Percentiles rank a stretch among this genome's conserved stretches.
Conservation (phyloP, 2,113 vertebrate genomes). For the Malurus alboscapulatus region DNA sequence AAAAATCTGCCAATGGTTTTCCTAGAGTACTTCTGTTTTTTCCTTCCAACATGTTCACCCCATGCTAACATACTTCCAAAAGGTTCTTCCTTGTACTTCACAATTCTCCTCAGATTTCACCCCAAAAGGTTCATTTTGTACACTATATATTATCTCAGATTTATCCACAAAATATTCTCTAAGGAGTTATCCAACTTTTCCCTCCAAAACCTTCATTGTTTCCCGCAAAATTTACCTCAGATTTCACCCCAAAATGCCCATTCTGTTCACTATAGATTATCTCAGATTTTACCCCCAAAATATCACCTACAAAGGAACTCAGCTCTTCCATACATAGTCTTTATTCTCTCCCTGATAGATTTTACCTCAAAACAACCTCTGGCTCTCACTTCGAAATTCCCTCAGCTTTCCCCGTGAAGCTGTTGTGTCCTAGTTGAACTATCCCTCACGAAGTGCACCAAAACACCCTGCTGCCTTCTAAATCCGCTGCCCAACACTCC, state of each 20-base stretch:
- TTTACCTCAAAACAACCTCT: not conserved
- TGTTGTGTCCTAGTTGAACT: too few relatives aligned
- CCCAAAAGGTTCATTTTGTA: too few relatives aligned
- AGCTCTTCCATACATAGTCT: not conserved
- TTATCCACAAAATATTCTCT: not conserved
- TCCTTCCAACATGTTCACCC: too few relatives aligned
- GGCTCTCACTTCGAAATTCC: not conserved
- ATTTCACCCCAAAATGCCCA: not conserved
- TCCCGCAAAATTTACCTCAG: not conserved
- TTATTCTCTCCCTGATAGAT: not conserved
- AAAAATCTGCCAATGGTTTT: too few relatives aligned
- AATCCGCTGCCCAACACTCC: not conserved
- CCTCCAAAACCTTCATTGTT: not conserved
- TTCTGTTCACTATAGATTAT: not conserved
- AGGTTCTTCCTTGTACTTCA: not conserved
- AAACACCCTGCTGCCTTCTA: not conserved
- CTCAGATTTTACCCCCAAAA: not conserved
- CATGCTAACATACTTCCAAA: too few relatives aligned
- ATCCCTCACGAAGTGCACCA: not conserved
- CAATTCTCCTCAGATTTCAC: not conserved
- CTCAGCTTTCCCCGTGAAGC: not conserved
- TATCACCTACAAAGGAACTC: not conserved
- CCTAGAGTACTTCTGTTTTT: too few relatives aligned
- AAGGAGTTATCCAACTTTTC: not conserved
- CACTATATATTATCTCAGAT: not conserved